Base-by-base conservation (phyloP, 2,113 vertebrate species). In the Trochalopteron elliotii region DNA sequence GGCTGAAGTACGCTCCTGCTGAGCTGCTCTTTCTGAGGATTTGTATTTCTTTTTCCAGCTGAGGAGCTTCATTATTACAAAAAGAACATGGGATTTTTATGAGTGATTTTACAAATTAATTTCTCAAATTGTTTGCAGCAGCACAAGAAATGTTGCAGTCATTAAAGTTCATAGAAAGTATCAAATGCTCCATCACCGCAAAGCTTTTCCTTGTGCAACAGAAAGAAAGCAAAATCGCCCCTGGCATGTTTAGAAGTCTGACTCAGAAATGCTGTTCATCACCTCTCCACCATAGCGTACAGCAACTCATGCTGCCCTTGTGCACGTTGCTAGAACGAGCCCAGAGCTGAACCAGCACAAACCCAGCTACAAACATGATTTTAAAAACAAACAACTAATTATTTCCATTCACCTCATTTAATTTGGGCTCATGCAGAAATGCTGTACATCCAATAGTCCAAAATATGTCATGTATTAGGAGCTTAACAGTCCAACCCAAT, bases 61-160 rank as follows among this genome's bases (percentile, higher is more conserved):
- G 4, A 89, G 57, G 25, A 78, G 49, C 39, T 81, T 89, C 82
- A 77, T 92, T 94, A 75, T 92, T 83, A 81, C 28, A 84, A 65
- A 87, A 72, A 82, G 90, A 79, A 75, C 76, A 92, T 25, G 64
- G 82, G 89, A 75, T 63, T 94, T 95, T 96, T 92, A 97, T 42
- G 88, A 88, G 64, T 45, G 79, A 96, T 86, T 90, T 94, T 83
- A 96, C 85, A 94, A 93, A 96, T 96, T 89, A 94, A 80, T 57
- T 94, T 87, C 89, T 82, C 69, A 93, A 93, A 95, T 87, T 67
- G 60, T 71, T 94, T 93, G 89, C 93, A 95, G 94, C 68, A 75
- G 82, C 68, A 31, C 60, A 30, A 92, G 88, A 79, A 91, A 84
- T 24, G 80, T 64, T 57, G 65, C 86, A 57, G 96, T 90, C 40